phyloP scores from a whole-genome alignment of 2,113 vertebrate species.

The Corythornis vintsioides region DNA sequence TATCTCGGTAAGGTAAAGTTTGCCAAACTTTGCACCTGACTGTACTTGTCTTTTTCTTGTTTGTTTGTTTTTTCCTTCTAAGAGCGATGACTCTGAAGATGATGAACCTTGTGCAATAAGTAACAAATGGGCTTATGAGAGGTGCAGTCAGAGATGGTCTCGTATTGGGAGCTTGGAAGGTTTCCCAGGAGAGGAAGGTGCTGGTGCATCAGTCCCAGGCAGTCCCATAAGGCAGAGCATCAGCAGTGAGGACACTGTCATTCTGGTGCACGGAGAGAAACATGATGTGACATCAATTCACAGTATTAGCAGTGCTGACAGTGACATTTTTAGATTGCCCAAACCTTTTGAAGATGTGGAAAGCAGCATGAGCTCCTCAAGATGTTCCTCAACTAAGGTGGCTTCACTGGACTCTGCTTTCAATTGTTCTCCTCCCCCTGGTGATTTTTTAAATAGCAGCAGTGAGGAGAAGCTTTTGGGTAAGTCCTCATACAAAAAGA shows the following conservation, averaged over 20 bases:
- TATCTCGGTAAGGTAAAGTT: background rate
- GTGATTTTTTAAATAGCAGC: slow-evolving; percentile 44
- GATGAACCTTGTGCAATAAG: slow-evolving; percentile 87
- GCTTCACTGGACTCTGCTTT: slow-evolving; percentile 67
- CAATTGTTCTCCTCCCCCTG: slow-evolving; percentile 71
- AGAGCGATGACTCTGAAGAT: slow-evolving; percentile 82
- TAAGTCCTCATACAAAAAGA: slow-evolving; percentile 77
- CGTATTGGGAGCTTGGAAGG: slow-evolving; percentile 65
- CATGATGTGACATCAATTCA: slow-evolving; percentile 78
- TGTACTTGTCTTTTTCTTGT: background rate
- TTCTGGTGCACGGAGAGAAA: slow-evolving; percentile 60
- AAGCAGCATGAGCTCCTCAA: slow-evolving; percentile 75
- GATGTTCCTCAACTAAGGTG: slow-evolving; percentile 72
- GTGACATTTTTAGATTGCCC: slow-evolving; percentile 62
- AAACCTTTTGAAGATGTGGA: slow-evolving; percentile 69
- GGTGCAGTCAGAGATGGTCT: slow-evolving; percentile 75
- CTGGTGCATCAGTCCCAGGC: background rate
- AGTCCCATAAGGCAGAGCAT: slow-evolving; percentile 27
- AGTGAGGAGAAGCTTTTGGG: slow-evolving; percentile 67
- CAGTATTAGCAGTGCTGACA: slow-evolving; percentile 84
- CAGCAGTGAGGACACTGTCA: background rate
- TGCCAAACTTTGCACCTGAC: background rate
- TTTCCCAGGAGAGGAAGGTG: background rate
- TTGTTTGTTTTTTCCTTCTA: background rate
- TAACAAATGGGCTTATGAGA: slow-evolving; percentile 83